phyloP scores from a whole-genome alignment of 2,797 vertebrate species.

The Arrhamphus sclerolepis region DNA sequence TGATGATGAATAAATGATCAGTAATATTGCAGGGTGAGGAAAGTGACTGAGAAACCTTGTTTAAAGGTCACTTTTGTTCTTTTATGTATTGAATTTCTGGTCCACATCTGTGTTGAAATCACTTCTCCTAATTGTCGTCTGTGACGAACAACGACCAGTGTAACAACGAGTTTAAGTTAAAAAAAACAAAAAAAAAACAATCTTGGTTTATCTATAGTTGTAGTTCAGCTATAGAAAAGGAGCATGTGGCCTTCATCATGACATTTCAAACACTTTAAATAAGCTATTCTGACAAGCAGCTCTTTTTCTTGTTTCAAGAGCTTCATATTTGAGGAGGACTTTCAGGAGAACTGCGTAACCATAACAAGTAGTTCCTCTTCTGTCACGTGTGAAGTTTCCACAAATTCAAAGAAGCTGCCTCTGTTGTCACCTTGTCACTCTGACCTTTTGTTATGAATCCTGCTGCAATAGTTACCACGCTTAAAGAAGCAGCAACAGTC shows the following conservation, averaged over 20 bases:
- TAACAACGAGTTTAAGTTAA: conserved; percentile 1
- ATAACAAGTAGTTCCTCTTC: conserved; percentile 8
- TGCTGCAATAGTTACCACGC: too few relatives aligned
- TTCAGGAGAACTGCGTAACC: not conserved
- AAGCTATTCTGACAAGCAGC: not conserved
- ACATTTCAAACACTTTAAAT: not conserved
- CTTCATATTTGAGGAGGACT: not conserved
- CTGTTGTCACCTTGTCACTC: not conserved
- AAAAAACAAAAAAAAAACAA: not conserved
- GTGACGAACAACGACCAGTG: conserved; percentile 6
- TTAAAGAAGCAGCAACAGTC: not conserved
- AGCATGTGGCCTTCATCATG: not conserved
- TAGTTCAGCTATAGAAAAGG: not conserved
- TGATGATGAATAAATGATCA: too few relatives aligned
- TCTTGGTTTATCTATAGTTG: not conserved
- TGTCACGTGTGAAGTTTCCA: conserved; percentile 11
- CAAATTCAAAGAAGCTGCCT: not conserved
- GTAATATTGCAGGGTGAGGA: too few relatives aligned
- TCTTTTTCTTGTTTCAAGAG: too few relatives aligned
- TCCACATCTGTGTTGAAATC: not conserved
- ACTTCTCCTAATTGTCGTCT: conserved; percentile 8
- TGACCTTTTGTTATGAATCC: too few relatives aligned
- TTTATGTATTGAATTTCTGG: not conserved
- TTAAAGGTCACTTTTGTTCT: not conserved
- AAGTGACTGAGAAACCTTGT: not conserved